Percentiles rank a stretch among this genome's conserved stretches.
These are phyloP conservation scores for Podarcis lilfordi DNA, from an alignment of 2,797 vertebrate genomes.

Conservation along the genomic window DNA sequence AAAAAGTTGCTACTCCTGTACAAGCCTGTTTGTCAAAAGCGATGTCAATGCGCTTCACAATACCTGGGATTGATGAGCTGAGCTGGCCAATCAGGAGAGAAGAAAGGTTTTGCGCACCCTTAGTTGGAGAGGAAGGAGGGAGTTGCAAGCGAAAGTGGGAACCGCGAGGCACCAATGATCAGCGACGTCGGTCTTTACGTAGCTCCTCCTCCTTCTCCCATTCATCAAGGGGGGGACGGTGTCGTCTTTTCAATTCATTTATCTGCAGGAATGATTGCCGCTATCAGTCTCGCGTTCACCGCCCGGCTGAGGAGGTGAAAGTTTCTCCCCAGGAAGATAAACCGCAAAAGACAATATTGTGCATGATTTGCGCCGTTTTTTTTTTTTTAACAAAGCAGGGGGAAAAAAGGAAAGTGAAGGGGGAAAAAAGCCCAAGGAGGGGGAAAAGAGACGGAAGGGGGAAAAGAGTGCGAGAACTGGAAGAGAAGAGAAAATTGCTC, in stretches of 20 bases:
- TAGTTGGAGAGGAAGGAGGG: conserved; percentile 87
- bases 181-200: conserved; percentile 80
- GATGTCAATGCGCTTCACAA: conserved; percentile 87
- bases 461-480: conserved; percentile 72
- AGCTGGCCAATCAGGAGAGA: conserved; percentile 89
- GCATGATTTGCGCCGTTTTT: conserved; percentile 87
- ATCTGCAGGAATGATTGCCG: conserved; percentile 99
- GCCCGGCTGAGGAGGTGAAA: conserved; percentile 99
- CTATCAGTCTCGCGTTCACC: conserved; percentile 99
- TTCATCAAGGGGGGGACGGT: conserved; percentile 99
- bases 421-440: conserved; percentile 52
- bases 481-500: conserved; percentile 65
- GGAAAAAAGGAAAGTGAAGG: conserved; percentile 56
- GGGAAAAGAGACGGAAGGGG: conserved; percentile 65
- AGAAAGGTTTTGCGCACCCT: conserved; percentile 85
- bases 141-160: conserved; percentile 78
- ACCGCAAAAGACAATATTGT: conserved; percentile 99
- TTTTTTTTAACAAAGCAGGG: conserved; percentile 69
- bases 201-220: conserved; percentile 91
- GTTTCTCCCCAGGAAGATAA: conserved; percentile 99
- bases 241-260: conserved; percentile 99
- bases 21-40: conserved; percentile 82
- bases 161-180: conserved; percentile 83
- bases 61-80: conserved; percentile 96
- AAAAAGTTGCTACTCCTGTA: conserved; percentile 79